Evolutionary conservation across 2,797 vertebrate species (phyloP), one percentile per base, ranked within the genome.

Genomic region (Syngnathus acus): DNA sequence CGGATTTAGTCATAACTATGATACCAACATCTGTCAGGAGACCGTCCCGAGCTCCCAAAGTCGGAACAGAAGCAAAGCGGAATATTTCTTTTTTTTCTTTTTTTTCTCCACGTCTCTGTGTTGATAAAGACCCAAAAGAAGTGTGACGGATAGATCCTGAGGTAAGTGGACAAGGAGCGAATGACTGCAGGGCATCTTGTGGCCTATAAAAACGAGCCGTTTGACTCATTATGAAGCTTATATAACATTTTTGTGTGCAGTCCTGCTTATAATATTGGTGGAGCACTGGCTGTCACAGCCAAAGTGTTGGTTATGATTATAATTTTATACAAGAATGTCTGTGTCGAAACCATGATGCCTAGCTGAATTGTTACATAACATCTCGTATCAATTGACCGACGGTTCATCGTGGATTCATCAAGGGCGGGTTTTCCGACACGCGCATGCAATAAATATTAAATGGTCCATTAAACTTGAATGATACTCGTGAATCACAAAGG

Each of bases 1-100:
- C 71, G 90, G 90, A 92, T 91, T 93, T 91, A 90, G 78, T 72
- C 75, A 76, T 64, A 78, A 68, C 85, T 79, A 87, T 87, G 87
- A 90, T 74, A 81, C 73, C 73, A 88, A 90, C 90, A 92, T 91
- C 90, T 92, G 90, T 84, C 86, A 45, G 40, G 65, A 76, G 66
- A 70, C 74, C 67, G 71, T 37, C 69, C 45, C 69, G 50, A 77
- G 79, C 79, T 79, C 72, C 66, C 64, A 61, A 71, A 76, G 80
- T 66, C 42, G 65, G 67, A 62, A 72, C 71, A 59, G 60, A 71
- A 75, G 68, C 65, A 68, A 59, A 71, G 58, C 16, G 69, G 75
- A 80, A 67, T 81, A 79, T 71, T 78, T 68, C 65, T 53, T 42
- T 43, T 70, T 47, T 32, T 61, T 13, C 3, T 67, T 58, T 14